Evolutionary conservation across 2,888 invertebrate species (phyloP).

Genomic region (Cheilosia scutellata): DNA sequence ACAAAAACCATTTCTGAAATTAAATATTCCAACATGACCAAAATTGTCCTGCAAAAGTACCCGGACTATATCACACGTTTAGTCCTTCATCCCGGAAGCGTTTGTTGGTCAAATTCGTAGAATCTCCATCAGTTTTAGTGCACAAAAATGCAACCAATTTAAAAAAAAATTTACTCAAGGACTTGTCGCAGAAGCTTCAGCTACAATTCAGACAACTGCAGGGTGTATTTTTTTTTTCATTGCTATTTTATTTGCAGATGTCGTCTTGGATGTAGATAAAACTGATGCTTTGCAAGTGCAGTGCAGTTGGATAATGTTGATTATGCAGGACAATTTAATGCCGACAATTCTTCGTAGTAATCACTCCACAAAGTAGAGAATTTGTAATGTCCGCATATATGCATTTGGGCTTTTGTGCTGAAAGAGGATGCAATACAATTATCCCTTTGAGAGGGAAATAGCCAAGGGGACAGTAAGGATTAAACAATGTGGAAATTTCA

Average conservation of each 20-base stretch:
- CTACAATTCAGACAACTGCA: conserved; percentile 23
- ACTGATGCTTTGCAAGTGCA: conserved; percentile 2
- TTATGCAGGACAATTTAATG: conserved; percentile 41
- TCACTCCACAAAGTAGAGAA: conserved; percentile 35
- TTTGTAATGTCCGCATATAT: conserved; percentile 32
- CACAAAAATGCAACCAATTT: conserved; percentile 28
- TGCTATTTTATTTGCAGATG: conserved; percentile 20
- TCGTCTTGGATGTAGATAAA: conserved; percentile 14
- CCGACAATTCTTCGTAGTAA: conserved; percentile 45
- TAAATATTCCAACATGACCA: conserved; percentile 46
- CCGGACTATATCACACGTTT: conserved; percentile 1
- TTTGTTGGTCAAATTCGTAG: conserved; percentile 28
- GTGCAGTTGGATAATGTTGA: conserved; percentile 10
- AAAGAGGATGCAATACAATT: conserved; percentile 15
- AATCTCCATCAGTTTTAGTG: conserved; percentile 42
- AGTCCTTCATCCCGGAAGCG: conserved; percentile 6
- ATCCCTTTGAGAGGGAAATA: conserved; percentile 2
- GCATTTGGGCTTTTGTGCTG: conserved; percentile 10
- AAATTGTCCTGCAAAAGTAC: conserved; percentile 32
- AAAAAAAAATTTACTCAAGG: conserved; percentile 40
- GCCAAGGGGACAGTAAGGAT: conserved; percentile 1
- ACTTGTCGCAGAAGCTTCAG: conserved; percentile 27
- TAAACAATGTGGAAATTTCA: conserved; percentile 6
- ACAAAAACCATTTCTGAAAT: conserved; percentile 47
- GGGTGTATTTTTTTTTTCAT: background rate